Evolutionary conservation across 2,797 vertebrate genomes (phyloP).

Genomic region (Rhincodon typus): DNA sequence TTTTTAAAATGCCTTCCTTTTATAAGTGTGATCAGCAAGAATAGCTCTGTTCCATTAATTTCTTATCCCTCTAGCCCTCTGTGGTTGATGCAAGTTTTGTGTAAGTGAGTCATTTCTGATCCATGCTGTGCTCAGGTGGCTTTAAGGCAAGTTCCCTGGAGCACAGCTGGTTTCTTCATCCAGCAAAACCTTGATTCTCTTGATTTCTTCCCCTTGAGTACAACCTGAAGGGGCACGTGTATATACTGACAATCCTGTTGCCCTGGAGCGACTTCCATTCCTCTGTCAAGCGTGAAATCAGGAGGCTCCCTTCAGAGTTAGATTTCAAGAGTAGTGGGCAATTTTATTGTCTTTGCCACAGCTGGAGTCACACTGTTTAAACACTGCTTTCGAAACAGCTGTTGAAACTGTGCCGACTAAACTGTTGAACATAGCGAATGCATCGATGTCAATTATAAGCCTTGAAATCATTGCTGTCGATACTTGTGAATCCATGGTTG

Average conservation of each 20-base stretch:
- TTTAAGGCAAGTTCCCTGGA: background rate
- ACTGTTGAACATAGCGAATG: background rate
- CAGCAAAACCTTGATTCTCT: background rate
- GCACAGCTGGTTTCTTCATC: background rate
- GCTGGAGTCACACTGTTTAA: background rate
- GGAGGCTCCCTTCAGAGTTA: constrained; percentile 5
- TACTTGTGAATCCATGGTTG: background rate
- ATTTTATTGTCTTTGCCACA: background rate
- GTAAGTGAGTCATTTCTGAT: background rate
- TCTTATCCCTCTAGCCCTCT: background rate
- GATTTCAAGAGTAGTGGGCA: background rate
- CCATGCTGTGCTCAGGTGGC: constrained; percentile 11
- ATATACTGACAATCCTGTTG: background rate
- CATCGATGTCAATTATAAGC: background rate
- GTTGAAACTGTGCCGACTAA: background rate
- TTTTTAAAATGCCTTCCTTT: background rate
- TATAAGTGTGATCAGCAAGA: background rate
- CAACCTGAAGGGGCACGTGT: background rate
- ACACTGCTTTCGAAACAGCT: background rate
- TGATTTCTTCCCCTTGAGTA: background rate
- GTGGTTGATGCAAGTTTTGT: too few species aligned
- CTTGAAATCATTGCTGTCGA: background rate
- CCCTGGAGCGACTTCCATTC: background rate
- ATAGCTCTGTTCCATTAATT: background rate
- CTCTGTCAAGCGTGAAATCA: background rate